A percentile compares a stretch with the other conserved stretches of the same genome.
Conservation (phyloP, 2,888 invertebrate species). For the Brachypalpus laphriformis region DNA sequence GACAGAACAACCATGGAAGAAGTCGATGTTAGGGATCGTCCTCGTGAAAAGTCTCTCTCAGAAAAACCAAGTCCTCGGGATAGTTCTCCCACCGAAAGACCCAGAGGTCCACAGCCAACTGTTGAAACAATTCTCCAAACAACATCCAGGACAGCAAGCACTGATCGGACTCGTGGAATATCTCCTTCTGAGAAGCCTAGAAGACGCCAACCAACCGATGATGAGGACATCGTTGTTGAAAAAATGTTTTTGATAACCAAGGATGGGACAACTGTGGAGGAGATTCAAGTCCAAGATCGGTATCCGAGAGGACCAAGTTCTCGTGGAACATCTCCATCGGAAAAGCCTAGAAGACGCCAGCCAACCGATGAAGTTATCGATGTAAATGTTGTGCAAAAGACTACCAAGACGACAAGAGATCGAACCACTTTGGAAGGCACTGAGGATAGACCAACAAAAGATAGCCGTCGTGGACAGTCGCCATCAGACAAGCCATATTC, state of each 20-base stretch:
- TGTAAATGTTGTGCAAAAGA: not conserved
- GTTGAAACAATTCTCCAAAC: not conserved
- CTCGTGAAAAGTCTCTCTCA: not conserved
- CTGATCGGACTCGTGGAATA: slow-evolving; percentile 12
- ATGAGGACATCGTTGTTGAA: slow-evolving; percentile 27
- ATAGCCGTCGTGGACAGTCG: not conserved
- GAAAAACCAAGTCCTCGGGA: slow-evolving; percentile 6
- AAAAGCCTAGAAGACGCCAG: not conserved
- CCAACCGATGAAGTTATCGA: slow-evolving; percentile 7
- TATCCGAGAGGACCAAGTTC: not conserved
- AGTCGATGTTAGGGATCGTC: not conserved
- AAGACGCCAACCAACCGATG: slow-evolving; percentile 21
- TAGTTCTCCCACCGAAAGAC: slow-evolving; percentile 24
- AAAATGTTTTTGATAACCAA: not conserved
- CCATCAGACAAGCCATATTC: slow-evolving; percentile 3
- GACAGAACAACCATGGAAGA: slow-evolving; percentile 6
- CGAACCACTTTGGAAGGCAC: slow-evolving; percentile 26
- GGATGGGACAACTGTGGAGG: not conserved
- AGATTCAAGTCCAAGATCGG: not conserved
- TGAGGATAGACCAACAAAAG: not conserved
- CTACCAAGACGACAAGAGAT: not conserved
- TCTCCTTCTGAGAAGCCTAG: slow-evolving; percentile 54
- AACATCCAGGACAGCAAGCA: not conserved
- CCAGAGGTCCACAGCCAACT: not conserved
- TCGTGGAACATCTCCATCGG: slow-evolving; percentile 23